Evolutionary conservation across 1,140 invertebrate genomes (phyloP).

Genomic region (Micrasema minimum): DNA sequence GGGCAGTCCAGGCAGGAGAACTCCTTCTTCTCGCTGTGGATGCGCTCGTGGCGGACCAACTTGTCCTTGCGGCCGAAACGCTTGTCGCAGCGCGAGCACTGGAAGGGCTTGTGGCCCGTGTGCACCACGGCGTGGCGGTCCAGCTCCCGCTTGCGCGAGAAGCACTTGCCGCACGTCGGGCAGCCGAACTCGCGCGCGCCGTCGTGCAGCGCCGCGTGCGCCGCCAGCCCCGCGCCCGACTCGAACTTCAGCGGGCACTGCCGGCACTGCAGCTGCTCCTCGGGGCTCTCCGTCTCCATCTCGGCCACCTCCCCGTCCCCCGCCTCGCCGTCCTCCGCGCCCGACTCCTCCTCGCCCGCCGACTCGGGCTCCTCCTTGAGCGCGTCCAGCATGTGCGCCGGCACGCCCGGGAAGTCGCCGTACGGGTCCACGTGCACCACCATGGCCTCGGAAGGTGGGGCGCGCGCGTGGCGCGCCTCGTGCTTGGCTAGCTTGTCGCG

Average conservation of each 20-base stretch:
- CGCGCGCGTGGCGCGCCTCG: constrained; percentile 66
- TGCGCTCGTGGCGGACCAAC: constrained; percentile 71
- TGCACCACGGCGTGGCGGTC: constrained; percentile 72
- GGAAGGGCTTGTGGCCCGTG: constrained; percentile 70
- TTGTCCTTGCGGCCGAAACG: constrained; percentile 75
- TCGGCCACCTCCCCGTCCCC: neutral
- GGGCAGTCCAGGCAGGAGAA: constrained; percentile 69
- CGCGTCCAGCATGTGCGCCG: constrained; percentile 67
- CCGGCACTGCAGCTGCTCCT: constrained; percentile 65
- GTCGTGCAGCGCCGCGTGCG: constrained; percentile 64
- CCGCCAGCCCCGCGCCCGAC: constrained; percentile 63
- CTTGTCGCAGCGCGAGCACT: constrained; percentile 72
- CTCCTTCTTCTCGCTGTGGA: constrained; percentile 68
- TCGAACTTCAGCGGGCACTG: constrained; percentile 67
- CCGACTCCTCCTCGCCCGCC: neutral
- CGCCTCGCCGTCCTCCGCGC: constrained; percentile 23
- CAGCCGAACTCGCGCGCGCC: constrained; percentile 66
- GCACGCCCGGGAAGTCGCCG: constrained; percentile 63
- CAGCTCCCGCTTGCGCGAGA: constrained; percentile 72
- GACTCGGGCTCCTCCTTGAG: constrained; percentile 30
- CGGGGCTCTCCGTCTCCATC: constrained; percentile 56
- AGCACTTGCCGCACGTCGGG: constrained; percentile 72
- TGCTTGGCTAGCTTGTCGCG: constrained; percentile 72
- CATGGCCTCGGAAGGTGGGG: constrained; percentile 65
- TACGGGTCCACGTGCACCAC: constrained; percentile 70